Conservation (phyloP, 2,888 invertebrate genomes). For the Pantelozetes paolii region DNA sequence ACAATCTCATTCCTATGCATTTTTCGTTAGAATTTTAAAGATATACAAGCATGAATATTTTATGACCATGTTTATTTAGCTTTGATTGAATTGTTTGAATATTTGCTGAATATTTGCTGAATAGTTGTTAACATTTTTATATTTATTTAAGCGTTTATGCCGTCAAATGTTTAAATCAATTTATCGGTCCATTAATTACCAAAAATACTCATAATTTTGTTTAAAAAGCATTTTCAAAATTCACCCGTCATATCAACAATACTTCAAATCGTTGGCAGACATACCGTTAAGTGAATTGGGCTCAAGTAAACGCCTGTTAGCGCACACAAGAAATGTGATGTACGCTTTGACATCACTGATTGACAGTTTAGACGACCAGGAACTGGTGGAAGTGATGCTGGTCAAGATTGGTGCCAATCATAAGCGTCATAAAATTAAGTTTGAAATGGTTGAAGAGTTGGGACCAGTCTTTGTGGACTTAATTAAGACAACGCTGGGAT, state of each 20-base stretch:
- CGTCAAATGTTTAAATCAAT: too few species aligned
- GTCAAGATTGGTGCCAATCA: conserved; percentile 57
- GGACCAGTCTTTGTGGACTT: conserved; percentile 46
- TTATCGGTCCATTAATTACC: too few species aligned
- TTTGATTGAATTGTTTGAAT: too few species aligned
- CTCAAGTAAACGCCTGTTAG: conserved; percentile 57
- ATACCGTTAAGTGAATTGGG: conserved; percentile 55
- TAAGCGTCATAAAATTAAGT: conserved; percentile 45
- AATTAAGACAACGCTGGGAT: conserved; percentile 54
- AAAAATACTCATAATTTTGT: too few species aligned
- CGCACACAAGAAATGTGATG: conserved; percentile 58
- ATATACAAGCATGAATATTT: too few species aligned
- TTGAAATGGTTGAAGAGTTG: conserved; percentile 46
- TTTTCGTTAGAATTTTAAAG: too few species aligned
- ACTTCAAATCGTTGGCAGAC: conserved; percentile 57
- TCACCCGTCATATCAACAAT: conserved; percentile 56
- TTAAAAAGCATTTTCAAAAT: conserved; percentile 57
- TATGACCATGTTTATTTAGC: too few species aligned
- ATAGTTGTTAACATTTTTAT: too few species aligned
- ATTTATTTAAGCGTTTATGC: too few species aligned
- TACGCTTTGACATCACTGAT: conserved; percentile 57
- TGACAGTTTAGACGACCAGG: conserved; percentile 57
- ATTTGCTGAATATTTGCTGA: too few species aligned
- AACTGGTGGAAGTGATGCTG: conserved; percentile 56
- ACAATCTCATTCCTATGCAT: too few species aligned